Evolutionary conservation across 1,140 invertebrate genomes (phyloP), one percentile per base, ranked within the genome.

Genomic region (Coelopa frigida): DNA sequence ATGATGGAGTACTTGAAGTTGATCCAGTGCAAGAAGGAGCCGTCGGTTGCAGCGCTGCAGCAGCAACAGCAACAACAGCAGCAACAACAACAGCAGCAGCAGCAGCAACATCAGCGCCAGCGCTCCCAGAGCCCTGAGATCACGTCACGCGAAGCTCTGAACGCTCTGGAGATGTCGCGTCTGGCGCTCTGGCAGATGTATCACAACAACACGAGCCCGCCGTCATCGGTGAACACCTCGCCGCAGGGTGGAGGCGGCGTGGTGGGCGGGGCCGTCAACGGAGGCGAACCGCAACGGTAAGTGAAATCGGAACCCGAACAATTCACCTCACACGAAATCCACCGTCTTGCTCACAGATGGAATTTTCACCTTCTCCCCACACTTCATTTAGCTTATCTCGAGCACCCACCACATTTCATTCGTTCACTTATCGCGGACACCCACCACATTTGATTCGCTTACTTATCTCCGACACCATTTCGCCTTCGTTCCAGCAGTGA

Each of bases 141-240:
- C 20, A 72, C 73, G 10, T 74, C 76, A 5, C 73, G 73, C 12
- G 74, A 78, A 17, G 74, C 80, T 0, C 67, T 88, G 23, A 82
- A 76, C 44, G 81, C 80, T 4, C 66, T 85, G 10, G 85, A 88
- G 51, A 78, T 88, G 70, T 82, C 82, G 0, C 76, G 84, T 26
- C 74, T 89, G 41, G 84, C 84, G 1, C 70, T 90, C 1, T 90
- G 86, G 84, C 88, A 84, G 56, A 74, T 89, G 56, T 89, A 87
- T 69, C 84, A 83, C 65, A 83, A 78, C 55, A 78, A 81, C 50
- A 73, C 55, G 61, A 73, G 50, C 48, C 70, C 64, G 22, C 64
- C 61, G 44, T 55, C 58, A 17, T 57, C 56, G 33, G 48, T 48
- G 17, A 51, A 48, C 26, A 20, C 48, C 12, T 50, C 46, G 22